Percentiles rank a stretch among this genome's conserved stretches.
phyloP scores from a whole-genome alignment of 2,797 vertebrate species.

The Loris lydekkerianus region DNA sequence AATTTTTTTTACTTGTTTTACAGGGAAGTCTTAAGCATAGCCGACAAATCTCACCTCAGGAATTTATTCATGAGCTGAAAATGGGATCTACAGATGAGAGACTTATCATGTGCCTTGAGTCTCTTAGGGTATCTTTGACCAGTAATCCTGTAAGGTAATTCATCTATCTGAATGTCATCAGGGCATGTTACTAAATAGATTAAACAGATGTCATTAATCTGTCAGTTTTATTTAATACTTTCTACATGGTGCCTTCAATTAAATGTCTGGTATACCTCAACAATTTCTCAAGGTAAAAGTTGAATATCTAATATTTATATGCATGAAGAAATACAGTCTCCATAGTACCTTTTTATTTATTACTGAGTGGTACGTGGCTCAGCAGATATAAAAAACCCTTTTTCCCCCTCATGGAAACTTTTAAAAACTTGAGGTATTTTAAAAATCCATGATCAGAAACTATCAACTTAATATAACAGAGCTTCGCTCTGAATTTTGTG shows the following conservation, averaged over 20 bases:
- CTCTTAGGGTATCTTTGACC: conserved; percentile 96
- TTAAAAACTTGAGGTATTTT: background rate
- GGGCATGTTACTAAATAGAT: conserved; percentile 66
- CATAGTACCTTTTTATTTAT: conserved; percentile 9
- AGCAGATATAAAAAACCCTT: background rate
- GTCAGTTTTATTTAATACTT: conserved; percentile 50
- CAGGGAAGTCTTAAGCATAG: conserved; percentile 95
- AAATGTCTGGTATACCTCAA: background rate
- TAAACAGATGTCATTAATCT: conserved; percentile 63
- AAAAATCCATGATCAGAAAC: background rate
- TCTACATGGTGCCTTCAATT: background rate
- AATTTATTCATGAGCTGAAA: conserved; percentile 97
- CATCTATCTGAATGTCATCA: conserved; percentile 38
- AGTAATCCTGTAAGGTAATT: conserved; percentile 99
- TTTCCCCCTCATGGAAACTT: background rate
- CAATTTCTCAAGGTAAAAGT: conserved; percentile 78
- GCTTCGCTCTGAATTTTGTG: conserved; percentile 22
- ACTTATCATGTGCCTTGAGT: conserved; percentile 95
- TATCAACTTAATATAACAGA: background rate
- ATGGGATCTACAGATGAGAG: conserved; percentile 94
- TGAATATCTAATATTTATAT: conserved; percentile 75
- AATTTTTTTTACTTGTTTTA: conserved; percentile 77
- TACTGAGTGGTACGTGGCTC: background rate
- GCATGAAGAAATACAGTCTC: conserved; percentile 40
- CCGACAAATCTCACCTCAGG: conserved; percentile 95